Evolutionary conservation across 1,140 invertebrate genomes (phyloP).

Genomic region (Drosophila pruinosa): DNA sequence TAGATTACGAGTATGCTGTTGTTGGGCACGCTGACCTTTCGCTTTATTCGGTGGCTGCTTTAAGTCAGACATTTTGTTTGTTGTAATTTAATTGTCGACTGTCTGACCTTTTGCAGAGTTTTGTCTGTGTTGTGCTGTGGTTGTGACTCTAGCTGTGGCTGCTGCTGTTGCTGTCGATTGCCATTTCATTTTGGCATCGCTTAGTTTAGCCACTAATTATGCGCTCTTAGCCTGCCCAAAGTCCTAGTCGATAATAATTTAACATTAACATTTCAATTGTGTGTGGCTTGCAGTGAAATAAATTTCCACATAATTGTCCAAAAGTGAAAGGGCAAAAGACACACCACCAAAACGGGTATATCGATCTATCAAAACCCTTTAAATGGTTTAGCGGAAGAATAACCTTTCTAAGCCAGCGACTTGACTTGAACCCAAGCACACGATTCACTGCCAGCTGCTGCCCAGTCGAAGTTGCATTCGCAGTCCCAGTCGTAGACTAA

Average conservation of each 20-base stretch:
- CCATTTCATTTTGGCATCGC: conserved; percentile 43
- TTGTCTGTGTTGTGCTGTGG: neutral
- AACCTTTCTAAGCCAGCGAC: conserved; percentile 76
- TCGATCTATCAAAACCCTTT: conserved; percentile 52
- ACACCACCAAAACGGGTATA: conserved; percentile 12
- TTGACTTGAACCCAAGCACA: conserved; percentile 59
- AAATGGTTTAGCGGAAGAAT: conserved; percentile 79
- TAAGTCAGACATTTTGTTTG: conserved; percentile 50
- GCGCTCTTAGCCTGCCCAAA: conserved; percentile 19
- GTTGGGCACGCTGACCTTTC: conserved; percentile 62
- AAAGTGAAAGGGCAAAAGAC: conserved; percentile 73
- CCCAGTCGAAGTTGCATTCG: neutral
- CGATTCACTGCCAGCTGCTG: conserved; percentile 68
- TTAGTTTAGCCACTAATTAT: conserved; percentile 57
- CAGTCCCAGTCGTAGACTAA: neutral
- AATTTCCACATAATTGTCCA: conserved; percentile 69
- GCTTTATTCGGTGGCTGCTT: conserved; percentile 55
- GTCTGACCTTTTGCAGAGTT: conserved; percentile 67
- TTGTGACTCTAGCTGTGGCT: neutral
- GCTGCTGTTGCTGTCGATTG: conserved; percentile 18
- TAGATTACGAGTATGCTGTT: neutral
- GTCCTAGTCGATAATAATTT: conserved; percentile 62
- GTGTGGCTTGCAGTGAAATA: conserved; percentile 39
- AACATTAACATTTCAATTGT: conserved; percentile 72
- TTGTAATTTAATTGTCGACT: conserved; percentile 70